Percentiles rank a stretch among this genome's conserved stretches.
phyloP scores from a whole-genome alignment of 2,888 invertebrate species.

The Callosobruchus maculatus region DNA sequence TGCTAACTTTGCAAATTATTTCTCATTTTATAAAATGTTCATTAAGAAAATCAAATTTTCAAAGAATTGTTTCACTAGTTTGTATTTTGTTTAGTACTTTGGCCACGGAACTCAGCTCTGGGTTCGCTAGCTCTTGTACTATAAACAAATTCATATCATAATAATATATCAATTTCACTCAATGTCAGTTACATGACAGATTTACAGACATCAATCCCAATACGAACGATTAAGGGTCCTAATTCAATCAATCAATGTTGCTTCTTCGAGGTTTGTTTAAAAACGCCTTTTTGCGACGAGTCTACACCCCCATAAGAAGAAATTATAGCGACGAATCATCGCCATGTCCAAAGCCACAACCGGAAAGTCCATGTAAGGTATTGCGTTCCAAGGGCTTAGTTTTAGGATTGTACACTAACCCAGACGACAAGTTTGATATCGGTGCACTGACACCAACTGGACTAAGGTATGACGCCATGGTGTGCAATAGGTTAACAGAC shows the following conservation, averaged over 20 bases:
- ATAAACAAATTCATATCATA: too few relatives aligned
- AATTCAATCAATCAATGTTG: neutral
- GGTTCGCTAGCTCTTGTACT: too few relatives aligned
- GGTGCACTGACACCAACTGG: slow-evolving; percentile 62
- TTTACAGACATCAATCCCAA: neutral
- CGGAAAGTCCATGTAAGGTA: slow-evolving; percentile 34
- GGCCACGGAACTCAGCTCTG: too few relatives aligned
- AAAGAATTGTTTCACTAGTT: too few relatives aligned
- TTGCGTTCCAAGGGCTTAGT: slow-evolving; percentile 54
- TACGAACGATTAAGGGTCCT: neutral
- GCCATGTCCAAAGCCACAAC: slow-evolving; percentile 46
- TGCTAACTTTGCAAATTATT: too few relatives aligned
- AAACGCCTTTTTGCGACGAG: neutral
- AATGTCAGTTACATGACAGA: neutral
- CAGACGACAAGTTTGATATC: slow-evolving; percentile 53
- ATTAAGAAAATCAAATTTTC: too few relatives aligned
- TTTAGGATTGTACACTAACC: slow-evolving; percentile 60
- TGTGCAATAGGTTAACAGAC: slow-evolving; percentile 56
- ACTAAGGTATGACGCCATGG: slow-evolving; percentile 56
- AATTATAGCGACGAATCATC: neutral
- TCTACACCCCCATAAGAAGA: neutral
- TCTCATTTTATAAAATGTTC: too few relatives aligned
- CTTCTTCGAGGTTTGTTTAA: neutral
- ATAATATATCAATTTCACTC: neutral
- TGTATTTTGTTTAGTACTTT: too few relatives aligned